Percentiles rank a stretch among this genome's conserved stretches.
Conservation (phyloP, 2,797 vertebrate genomes). For the Crax fasciolata region DNA sequence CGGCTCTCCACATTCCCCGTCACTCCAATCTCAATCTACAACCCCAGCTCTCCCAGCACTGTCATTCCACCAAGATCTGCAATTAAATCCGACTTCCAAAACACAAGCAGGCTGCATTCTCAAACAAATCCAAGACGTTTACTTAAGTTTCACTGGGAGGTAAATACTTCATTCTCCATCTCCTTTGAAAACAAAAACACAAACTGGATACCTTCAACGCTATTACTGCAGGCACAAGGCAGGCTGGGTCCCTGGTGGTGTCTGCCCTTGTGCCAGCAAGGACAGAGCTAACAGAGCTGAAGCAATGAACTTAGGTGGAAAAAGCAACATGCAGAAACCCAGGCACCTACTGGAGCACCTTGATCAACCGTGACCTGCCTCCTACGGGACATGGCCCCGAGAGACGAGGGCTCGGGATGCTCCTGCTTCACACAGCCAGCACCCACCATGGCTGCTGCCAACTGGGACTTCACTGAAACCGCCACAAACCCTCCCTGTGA, state of each 20-base stretch:
- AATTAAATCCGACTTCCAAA: background rate
- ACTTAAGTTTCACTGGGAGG: too few relatives aligned
- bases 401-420: accelerated
- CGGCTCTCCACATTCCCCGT: background rate
- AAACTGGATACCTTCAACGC: background rate
- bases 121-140: background rate
- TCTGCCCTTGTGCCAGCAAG: background rate
- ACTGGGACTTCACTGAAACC: background rate
- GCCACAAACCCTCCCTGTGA: accelerated
- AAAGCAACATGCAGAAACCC: background rate
- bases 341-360: background rate
- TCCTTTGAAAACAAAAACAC: background rate
- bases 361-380: background rate
- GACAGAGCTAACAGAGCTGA: background rate
- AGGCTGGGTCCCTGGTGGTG: background rate
- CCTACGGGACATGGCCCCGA: too few relatives aligned
- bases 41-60: background rate
- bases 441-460: accelerated
- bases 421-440: background rate
- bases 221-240: background rate
- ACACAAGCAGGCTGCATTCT: background rate
- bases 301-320: background rate
- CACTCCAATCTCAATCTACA: background rate
- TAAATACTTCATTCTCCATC: background rate
- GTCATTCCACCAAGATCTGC: background rate